Base-by-base conservation (phyloP, 2,797 vertebrate genomes). In the Luscinia megarhynchos region DNA sequence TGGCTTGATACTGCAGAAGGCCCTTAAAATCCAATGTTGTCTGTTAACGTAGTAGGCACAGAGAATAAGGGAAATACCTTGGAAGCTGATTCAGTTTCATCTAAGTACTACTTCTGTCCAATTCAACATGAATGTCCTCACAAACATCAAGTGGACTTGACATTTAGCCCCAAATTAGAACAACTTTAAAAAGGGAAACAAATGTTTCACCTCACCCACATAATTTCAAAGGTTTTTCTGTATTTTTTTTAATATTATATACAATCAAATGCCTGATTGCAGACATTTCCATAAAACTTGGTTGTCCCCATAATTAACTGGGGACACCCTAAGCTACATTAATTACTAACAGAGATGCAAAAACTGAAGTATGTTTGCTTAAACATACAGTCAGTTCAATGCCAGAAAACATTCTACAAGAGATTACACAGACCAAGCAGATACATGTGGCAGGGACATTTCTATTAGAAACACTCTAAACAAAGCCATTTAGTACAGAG, bases 381-480 rank as follows among this genome's bases (percentile, higher is more conserved):
- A 66, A 95, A 83, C 51, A 48, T 78, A 46, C 34, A 66, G 68
- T 79, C 66, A 62, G 41, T 69, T 93, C 77, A 93, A 76, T 50
- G 83, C 83, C 94, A 96, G 95, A 90, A 86, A 90, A 45, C 70
- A 69, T 78, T 94, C 88, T 94, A 88, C 19, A 62, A 83, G 91
- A 94, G 90, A 94, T 91, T 93, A 93, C 83, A 81, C 85, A 94
- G 91, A 94, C 54, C 80, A 68, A 78, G 87, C 76, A 94, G 90
- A 93, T 86, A 66, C 83, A 91, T 91, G 80, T 69, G 51, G 74
- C 70, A 59, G 64, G 83, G 88, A 91, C 74, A 88, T 66, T 94
- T 90, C 93, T 81, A 90, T 88, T 90, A 86, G 73, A 92, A 96
- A 90, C 83, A 90, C 59, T 81, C 79, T 89, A 91, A 96, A 93